Evolutionary conservation across 2,888 invertebrate genomes (phyloP).

Genomic region (Ypsolopha sequella): DNA sequence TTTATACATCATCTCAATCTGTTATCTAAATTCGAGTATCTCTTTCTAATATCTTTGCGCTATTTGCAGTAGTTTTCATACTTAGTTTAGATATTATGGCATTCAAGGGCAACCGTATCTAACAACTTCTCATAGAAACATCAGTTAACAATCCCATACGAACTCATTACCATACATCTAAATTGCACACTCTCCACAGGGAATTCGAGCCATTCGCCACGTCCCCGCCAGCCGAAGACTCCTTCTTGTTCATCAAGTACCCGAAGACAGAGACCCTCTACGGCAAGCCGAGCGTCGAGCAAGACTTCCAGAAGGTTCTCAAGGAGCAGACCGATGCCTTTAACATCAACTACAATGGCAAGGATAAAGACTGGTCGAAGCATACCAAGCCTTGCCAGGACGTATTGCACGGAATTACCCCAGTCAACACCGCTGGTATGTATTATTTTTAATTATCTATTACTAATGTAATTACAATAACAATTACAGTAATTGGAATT

Average conservation of each 20-base stretch:
- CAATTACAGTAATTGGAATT: neutral
- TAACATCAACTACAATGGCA: slow-evolving; percentile 28
- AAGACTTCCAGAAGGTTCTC: slow-evolving; percentile 26
- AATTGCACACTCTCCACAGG: slow-evolving; percentile 21
- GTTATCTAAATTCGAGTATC: neutral
- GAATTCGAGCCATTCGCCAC: slow-evolving; percentile 59
- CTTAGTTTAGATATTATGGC: too few species aligned
- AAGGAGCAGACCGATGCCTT: slow-evolving; percentile 33
- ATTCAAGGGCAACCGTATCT: too few species aligned
- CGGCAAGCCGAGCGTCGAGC: slow-evolving; percentile 31
- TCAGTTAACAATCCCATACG: too few species aligned
- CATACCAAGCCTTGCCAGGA: slow-evolving; percentile 79
- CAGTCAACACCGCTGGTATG: slow-evolving; percentile 52
- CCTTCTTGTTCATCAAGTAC: slow-evolving; percentile 78
- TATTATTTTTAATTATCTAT: slow-evolving; percentile 10
- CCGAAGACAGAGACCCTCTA: slow-evolving; percentile 57
- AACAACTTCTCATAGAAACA: too few species aligned
- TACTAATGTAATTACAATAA: neutral
- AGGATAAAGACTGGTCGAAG: slow-evolving; percentile 70
- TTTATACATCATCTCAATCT: neutral
- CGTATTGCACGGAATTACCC: slow-evolving; percentile 63
- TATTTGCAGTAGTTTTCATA: neutral
- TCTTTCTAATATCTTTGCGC: neutral
- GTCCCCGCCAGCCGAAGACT: slow-evolving; percentile 83
- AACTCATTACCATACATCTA: neutral